These are phyloP conservation scores for Tragopan temminckii DNA, from an alignment of 2,797 vertebrate genomes.

Conservation along the genomic window DNA sequence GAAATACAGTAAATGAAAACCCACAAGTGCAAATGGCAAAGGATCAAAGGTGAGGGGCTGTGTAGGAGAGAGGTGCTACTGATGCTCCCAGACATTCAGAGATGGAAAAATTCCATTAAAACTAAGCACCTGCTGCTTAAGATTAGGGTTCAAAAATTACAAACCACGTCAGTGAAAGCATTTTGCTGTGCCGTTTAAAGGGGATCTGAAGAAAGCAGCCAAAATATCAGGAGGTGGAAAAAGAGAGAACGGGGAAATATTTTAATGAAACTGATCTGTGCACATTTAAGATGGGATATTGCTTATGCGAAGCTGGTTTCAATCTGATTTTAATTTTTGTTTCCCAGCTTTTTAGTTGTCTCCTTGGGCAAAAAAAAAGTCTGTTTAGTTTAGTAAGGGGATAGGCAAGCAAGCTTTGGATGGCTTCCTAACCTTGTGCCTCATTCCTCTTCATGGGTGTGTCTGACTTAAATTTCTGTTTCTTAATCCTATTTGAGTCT, in stretches of 20 bases:
- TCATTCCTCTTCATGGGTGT: conserved; percentile 69
- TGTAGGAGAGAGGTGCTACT: conserved; percentile 69
- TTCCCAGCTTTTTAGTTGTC: conserved; percentile 36
- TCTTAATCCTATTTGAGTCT: conserved; percentile 28
- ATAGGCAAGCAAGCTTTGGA: conserved; percentile 55
- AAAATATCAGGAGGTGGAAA: conserved; percentile 27
- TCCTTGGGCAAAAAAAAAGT: conserved; percentile 35
- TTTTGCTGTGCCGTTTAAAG: conserved; percentile 30
- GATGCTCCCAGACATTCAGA: conserved; percentile 55
- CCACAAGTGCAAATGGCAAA: conserved; percentile 71
- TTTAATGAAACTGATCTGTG: conserved; percentile 57
- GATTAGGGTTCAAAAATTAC: conserved; percentile 33
- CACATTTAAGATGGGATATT: conserved; percentile 17
- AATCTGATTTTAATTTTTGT: conserved; percentile 67
- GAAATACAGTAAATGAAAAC: conserved; percentile 69
- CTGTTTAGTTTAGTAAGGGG: conserved; percentile 38
- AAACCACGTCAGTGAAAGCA: conserved; percentile 51
- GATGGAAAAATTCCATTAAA: conserved; percentile 56
- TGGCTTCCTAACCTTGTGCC: conserved; percentile 52
- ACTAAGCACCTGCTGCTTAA: conserved; percentile 70
- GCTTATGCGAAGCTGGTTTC: conserved; percentile 52
- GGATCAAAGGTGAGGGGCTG: conserved; percentile 65
- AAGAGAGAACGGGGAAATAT: conserved; percentile 59
- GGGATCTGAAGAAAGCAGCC: conserved; percentile 1
- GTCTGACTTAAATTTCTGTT: conserved; percentile 53